Percentiles rank a stretch among this genome's conserved stretches.
Conservation (phyloP, 2,797 vertebrate genomes). For the Loriculus beryllinus region DNA sequence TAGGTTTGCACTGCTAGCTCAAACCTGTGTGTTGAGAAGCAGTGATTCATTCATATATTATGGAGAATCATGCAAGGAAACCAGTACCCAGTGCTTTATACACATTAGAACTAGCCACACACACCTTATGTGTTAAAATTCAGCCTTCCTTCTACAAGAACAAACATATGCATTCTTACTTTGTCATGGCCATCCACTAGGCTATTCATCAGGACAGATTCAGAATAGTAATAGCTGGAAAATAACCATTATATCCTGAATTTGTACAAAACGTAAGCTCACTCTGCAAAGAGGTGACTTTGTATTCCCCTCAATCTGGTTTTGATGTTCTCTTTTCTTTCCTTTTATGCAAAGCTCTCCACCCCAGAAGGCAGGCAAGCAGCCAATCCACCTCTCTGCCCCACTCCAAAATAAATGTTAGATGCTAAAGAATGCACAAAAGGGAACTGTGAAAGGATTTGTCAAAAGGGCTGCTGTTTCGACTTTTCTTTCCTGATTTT, state of each 20-base stretch:
- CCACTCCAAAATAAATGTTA: conserved; percentile 52
- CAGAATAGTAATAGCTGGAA: neutral
- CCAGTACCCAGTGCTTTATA: neutral
- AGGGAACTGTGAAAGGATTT: conserved; percentile 14
- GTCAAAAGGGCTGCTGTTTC: neutral
- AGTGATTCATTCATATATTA: neutral
- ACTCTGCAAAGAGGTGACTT: conserved; percentile 13
- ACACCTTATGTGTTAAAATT: neutral
- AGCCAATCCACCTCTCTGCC: conserved; percentile 48
- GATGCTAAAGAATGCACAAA: conserved; percentile 26
- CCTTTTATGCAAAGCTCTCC: conserved; percentile 38
- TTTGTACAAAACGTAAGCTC: neutral
- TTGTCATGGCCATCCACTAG: neutral
- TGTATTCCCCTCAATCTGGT: conserved; percentile 29
- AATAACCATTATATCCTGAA: neutral
- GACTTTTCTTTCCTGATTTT: neutral
- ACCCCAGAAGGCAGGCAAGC: conserved; percentile 45
- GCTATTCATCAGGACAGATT: neutral
- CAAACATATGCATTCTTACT: neutral
- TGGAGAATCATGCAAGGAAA: neutral
- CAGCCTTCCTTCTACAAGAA: neutral
- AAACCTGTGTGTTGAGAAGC: neutral
- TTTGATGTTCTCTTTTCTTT: conserved; percentile 59
- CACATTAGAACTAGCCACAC: neutral
- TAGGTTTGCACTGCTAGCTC: neutral